Conservation (phyloP, 2,797 vertebrate genomes). For the Hypotaenidia okinawae region DNA sequence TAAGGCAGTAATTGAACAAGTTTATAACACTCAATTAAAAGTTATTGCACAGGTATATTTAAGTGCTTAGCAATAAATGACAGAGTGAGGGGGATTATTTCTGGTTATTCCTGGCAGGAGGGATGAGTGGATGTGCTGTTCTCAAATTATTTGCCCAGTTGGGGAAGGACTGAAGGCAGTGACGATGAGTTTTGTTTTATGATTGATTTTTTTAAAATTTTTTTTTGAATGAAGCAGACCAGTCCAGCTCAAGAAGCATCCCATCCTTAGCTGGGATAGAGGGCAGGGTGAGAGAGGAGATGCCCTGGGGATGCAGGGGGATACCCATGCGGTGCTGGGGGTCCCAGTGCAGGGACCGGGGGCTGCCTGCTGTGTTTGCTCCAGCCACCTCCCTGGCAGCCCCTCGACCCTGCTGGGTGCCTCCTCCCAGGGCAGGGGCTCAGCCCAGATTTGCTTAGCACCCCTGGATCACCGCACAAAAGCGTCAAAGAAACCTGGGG, state of each 20-base stretch:
- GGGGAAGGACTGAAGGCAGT: background rate
- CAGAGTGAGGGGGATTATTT: background rate
- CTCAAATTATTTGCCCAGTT: background rate
- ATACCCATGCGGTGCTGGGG: background rate
- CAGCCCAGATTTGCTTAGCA: background rate
- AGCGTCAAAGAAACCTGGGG: slow-evolving; percentile 4
- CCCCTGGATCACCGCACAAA: slow-evolving; percentile 3
- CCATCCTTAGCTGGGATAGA: background rate
- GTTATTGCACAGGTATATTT: slow-evolving; percentile 10
- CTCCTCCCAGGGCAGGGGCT: background rate
- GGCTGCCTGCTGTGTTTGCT: background rate
- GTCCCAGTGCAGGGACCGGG: background rate
- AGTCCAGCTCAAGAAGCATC: background rate
- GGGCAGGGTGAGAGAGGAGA: background rate
- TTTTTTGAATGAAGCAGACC: background rate
- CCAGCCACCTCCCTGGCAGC: background rate
- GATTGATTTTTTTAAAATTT: too few relatives aligned
- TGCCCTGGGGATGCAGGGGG: background rate
- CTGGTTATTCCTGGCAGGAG: background rate
- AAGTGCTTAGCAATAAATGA: background rate
- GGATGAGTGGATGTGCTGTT: background rate
- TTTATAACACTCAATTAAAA: slow-evolving; percentile 29
- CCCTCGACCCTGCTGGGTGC: background rate
- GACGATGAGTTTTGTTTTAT: background rate
- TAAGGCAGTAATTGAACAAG: background rate